Evolutionary conservation across 2,888 invertebrate species (phyloP), one percentile per base, ranked within the genome.

Genomic region (Latheticus oryzae): DNA sequence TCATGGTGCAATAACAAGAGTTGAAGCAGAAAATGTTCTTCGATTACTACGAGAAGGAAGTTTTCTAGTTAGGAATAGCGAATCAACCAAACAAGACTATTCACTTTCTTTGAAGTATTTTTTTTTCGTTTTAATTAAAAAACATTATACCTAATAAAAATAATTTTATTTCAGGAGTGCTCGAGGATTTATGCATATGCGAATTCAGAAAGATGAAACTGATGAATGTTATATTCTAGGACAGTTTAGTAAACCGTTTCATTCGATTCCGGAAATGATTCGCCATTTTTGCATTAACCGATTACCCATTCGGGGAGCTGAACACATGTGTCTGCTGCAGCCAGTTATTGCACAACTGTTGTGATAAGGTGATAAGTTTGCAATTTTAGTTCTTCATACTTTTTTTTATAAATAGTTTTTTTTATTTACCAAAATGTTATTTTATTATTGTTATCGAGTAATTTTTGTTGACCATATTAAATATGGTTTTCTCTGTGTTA

Each of bases 151-250:
- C n/a, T n/a, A n/a, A n/a, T n/a, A n/a, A n/a, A 21, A 40, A 13
- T 8, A 19, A 37, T 23, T 33, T 47, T 51, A 24, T 15, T 37
- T 32, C 80, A 97, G 97, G 80, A 95, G 96, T 75, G 91, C 93
- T 47, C 87, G 93, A 73, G 95, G 97, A 40, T 96, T 95, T 73
- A 96, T 97, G 93, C 97, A 97, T 78, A 95, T 97, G 91, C 87
- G 95, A 68, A 97, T 97, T 62, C 92, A 93, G 76, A 88, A 88
- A 68, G 86, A 87, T 71, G 80, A 81, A 7, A 86, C 87, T 48
- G 82, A 85, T 7, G 91, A 91, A 56, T 89, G 90, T 55, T 97
- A 90, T 77, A 93, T 95, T 47, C 81, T 97, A 68, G 97, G 97
- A 2, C 91, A 93, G 74, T 96, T 95, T 76, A 92, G 94, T 73